Evolutionary conservation across 2,113 vertebrate genomes (phyloP).

Genomic region (Orthochromis indermauri): DNA sequence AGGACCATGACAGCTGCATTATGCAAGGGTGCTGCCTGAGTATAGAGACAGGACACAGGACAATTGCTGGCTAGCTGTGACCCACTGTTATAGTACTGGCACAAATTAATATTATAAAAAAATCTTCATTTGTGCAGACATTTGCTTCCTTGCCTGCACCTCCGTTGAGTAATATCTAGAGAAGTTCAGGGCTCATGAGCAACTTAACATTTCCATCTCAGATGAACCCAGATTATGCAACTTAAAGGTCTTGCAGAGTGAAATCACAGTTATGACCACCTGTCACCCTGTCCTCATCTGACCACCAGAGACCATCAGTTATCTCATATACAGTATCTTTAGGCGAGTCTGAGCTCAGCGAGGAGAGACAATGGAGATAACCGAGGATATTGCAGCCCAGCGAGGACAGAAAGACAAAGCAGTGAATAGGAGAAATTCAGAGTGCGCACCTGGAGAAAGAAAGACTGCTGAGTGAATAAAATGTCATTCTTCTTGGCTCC

Average conservation of each 20-base stretch:
- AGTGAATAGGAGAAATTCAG: neutral
- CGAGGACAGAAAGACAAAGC: constrained; percentile 12
- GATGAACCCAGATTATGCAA: constrained; percentile 26
- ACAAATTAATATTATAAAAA: neutral
- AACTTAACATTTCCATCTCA: neutral
- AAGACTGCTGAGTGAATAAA: neutral
- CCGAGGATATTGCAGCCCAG: neutral
- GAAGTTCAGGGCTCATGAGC: neutral
- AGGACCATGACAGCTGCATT: neutral
- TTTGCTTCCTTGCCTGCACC: neutral
- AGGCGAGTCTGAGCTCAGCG: neutral
- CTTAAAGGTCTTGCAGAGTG: neutral
- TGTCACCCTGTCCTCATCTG: constrained; percentile 1
- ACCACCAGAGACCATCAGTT: neutral
- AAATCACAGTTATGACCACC: neutral
- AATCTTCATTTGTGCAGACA: neutral
- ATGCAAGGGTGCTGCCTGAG: neutral
- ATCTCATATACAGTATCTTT: constrained; percentile 4
- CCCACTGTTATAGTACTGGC: neutral
- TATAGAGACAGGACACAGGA: neutral
- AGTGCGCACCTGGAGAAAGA: neutral
- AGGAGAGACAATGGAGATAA: neutral
- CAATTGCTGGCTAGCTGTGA: neutral
- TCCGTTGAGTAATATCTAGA: neutral
- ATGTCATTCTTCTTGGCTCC: constrained; percentile 12